Conservation (phyloP, 2,888 invertebrate species). For the Empis stercorea region DNA sequence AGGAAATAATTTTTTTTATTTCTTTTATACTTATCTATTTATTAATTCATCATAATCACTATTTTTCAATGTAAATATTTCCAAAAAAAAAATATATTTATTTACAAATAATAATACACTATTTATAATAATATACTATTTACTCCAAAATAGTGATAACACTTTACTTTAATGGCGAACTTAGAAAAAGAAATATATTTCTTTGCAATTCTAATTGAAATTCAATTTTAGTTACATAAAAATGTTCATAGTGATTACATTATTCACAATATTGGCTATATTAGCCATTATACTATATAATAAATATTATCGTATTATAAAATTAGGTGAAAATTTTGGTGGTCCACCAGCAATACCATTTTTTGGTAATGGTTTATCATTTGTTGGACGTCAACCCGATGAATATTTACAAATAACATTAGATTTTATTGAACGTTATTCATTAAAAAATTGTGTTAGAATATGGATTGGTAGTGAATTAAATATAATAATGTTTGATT, state of each 20-base stretch:
- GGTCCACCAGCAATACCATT: slow-evolving; percentile 35
- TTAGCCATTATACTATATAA: not conserved
- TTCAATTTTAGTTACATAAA: not conserved
- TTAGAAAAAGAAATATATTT: no score
- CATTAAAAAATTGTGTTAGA: slow-evolving; percentile 18
- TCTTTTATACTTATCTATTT: no score
- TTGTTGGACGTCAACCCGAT: slow-evolving; percentile 37
- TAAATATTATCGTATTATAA: not conserved
- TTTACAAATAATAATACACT: no score
- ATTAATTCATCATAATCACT: no score
- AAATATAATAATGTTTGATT: slow-evolving; percentile 22
- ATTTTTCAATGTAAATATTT: no score
- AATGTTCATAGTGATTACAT: not conserved
- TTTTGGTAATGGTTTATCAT: slow-evolving; percentile 34
- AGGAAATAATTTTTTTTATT: no score
- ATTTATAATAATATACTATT: no score
- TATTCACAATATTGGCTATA: not conserved
- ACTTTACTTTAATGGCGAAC: no score
- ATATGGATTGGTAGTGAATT: slow-evolving; percentile 31
- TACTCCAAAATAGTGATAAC: no score
- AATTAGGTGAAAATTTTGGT: slow-evolving; percentile 12
- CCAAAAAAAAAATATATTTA: no score
- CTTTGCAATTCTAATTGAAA: not conserved
- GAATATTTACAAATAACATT: slow-evolving; percentile 23
- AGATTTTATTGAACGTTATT: slow-evolving; percentile 28